A percentile compares a stretch with the other conserved stretches of the same genome.
Evolutionary conservation across 2,888 invertebrate species (phyloP).

Genomic region (Aspidapion aeneum): DNA sequence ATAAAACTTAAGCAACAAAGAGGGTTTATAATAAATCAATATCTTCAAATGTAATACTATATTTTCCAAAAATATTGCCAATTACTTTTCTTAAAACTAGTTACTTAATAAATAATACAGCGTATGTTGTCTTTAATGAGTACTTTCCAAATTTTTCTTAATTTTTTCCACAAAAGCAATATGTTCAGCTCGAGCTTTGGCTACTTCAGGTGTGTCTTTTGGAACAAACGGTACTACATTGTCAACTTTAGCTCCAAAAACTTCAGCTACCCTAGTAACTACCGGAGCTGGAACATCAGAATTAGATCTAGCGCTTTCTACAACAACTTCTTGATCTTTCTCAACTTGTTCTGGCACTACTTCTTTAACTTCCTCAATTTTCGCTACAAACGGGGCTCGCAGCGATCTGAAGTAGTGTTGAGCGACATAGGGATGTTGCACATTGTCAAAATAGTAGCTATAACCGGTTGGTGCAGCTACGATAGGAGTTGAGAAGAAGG

Average conservation of each 20-base stretch:
- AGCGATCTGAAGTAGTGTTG: neutral
- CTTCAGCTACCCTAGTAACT: neutral
- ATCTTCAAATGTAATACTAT: no score
- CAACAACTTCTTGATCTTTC: neutral
- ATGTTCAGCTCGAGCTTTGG: slow-evolving; percentile 47
- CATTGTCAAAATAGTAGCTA: neutral
- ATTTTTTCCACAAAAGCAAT: slow-evolving; percentile 43
- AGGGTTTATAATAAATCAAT: no score
- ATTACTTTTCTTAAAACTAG: no score
- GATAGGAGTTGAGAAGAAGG: neutral
- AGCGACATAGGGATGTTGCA: neutral
- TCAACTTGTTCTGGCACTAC: neutral
- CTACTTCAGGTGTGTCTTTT: slow-evolving; percentile 47
- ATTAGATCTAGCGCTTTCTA: neutral
- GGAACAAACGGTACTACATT: slow-evolving; percentile 3
- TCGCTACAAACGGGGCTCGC: neutral
- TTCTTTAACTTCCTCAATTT: neutral
- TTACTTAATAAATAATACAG: no score
- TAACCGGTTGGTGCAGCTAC: neutral
- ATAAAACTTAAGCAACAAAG: no score
- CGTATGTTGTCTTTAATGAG: neutral
- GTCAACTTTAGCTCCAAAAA: neutral
- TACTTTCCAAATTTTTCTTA: slow-evolving; percentile 19
- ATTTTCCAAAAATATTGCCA: no score
- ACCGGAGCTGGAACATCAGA: neutral